phyloP scores from a whole-genome alignment of 1,140 invertebrate species.

The Philopotamus ludificatus region DNA sequence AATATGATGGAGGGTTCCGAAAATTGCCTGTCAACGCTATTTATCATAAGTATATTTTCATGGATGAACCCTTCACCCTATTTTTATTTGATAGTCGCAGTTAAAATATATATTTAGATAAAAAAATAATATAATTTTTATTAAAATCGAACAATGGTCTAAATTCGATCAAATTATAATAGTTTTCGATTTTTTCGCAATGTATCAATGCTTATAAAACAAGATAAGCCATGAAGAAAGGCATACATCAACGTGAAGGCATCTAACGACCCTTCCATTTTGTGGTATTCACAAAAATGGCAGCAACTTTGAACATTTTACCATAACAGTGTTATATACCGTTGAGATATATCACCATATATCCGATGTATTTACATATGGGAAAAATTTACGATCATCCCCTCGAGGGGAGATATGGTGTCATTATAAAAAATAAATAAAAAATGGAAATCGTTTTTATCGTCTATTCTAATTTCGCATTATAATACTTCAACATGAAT shows the following conservation, averaged over 20 bases:
- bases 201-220: conserved; percentile 8
- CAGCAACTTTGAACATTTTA: conserved; percentile 27
- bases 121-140: conserved; percentile 1
- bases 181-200: too few species aligned
- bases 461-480: too few species aligned
- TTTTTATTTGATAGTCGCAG: conserved; percentile 14
- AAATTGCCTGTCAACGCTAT: conserved; percentile 23
- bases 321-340: conserved; percentile 24
- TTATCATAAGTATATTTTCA: conserved; percentile 7
- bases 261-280: conserved; percentile 36
- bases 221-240: conserved; percentile 30
- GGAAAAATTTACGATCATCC: conserved; percentile 27
- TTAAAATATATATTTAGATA: background rate
- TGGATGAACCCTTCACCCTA: conserved; percentile 16
- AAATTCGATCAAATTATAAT: too few species aligned
- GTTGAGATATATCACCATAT: conserved; percentile 19
- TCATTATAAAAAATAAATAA: too few species aligned
- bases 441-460: too few species aligned
- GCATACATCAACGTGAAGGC: conserved; percentile 34
- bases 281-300: conserved; percentile 39
- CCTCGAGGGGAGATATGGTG: background rate
- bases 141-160: background rate
- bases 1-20: background rate
- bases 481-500: too few species aligned
- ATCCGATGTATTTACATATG: conserved; percentile 34